Evolutionary conservation across 2,113 vertebrate genomes (phyloP).

Genomic region (Spilogale gracilis): DNA sequence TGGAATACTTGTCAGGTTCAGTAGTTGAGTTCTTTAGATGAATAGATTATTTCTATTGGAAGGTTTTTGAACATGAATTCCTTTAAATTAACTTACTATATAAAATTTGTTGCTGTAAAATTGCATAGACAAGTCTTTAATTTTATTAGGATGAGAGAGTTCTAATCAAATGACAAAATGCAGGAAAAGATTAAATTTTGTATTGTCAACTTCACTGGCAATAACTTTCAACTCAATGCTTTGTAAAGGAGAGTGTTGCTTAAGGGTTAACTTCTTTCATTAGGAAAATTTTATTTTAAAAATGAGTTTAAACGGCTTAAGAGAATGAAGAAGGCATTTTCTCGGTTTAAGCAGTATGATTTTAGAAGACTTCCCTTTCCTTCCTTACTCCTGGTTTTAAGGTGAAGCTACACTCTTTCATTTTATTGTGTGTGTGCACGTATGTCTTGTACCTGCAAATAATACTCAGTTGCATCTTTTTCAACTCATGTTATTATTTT

Average conservation of each 20-base stretch:
- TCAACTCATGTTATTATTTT: conserved; percentile 50
- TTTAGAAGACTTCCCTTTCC: conserved; percentile 35
- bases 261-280: conserved; percentile 41
- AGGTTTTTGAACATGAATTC: conserved; percentile 40
- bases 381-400: neutral
- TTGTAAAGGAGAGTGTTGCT: conserved; percentile 3
- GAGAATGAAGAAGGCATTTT: conserved; percentile 25
- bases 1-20: conserved; percentile 7
- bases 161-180: conserved; percentile 52
- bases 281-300: conserved; percentile 52
- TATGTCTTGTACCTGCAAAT: conserved; percentile 32
- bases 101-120: conserved; percentile 66
- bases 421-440: neutral
- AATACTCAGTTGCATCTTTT: neutral
- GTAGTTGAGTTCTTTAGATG: conserved; percentile 51
- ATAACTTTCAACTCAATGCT: conserved; percentile 13
- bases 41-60: conserved; percentile 68
- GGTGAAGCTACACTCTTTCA: neutral
- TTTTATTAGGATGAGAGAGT: conserved; percentile 61
- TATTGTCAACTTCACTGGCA: neutral
- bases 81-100: conserved; percentile 61
- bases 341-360: neutral
- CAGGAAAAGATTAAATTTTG: conserved; percentile 69
- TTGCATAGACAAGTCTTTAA: conserved; percentile 24
- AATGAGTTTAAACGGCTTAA: conserved; percentile 54